Conservation (phyloP, 1,140 invertebrate species). For the Pemphigus obesinymphae region DNA sequence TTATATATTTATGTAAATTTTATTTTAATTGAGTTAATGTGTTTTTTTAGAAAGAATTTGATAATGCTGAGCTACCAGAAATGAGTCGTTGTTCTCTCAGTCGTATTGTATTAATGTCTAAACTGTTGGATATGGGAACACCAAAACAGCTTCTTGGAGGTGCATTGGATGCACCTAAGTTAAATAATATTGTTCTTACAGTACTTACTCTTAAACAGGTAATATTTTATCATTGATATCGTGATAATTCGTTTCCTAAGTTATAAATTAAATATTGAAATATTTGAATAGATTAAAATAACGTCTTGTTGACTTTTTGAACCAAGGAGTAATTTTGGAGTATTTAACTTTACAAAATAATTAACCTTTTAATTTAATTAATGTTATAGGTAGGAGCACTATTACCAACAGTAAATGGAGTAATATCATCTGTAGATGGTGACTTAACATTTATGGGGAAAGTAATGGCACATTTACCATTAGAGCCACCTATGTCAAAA, state of each 20-base stretch:
- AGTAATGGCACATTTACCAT: slow-evolving; percentile 74
- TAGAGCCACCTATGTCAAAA: slow-evolving; percentile 77
- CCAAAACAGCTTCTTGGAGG: slow-evolving; percentile 76
- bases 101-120: slow-evolving; percentile 75
- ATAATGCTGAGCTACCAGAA: slow-evolving; percentile 58
- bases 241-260: neutral
- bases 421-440: slow-evolving; percentile 67
- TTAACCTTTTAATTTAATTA: neutral
- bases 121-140: slow-evolving; percentile 76
- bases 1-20: neutral
- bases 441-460: slow-evolving; percentile 81
- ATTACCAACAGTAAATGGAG: slow-evolving; percentile 55
- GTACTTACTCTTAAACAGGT: slow-evolving; percentile 83
- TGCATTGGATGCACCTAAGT: slow-evolving; percentile 80
- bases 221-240: slow-evolving; percentile 37
- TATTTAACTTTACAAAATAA: neutral
- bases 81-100: slow-evolving; percentile 77
- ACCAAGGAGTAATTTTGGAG: too few species aligned
- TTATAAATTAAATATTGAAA: neutral
- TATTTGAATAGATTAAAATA: too few species aligned
- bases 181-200: slow-evolving; percentile 73
- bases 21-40: neutral
- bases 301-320: too few species aligned
- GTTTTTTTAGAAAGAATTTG: neutral
- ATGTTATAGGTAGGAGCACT: slow-evolving; percentile 61